Percentiles rank a stretch among this genome's conserved stretches.
Evolutionary conservation across 2,797 vertebrate species (phyloP).

Genomic region (Anguilla anguilla): DNA sequence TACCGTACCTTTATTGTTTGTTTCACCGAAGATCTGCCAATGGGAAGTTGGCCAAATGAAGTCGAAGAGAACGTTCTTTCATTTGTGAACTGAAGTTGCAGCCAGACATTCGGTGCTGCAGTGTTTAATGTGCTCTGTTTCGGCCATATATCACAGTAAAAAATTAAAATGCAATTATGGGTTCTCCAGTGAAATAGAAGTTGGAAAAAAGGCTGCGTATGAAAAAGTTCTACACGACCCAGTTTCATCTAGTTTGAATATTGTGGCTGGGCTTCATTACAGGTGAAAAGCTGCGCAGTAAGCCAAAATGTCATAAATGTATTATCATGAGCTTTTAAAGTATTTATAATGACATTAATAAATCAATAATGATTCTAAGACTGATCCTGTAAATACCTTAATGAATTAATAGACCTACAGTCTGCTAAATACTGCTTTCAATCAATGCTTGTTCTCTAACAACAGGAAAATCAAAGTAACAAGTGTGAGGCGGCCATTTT

Average conservation of each 20-base stretch:
- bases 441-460: too few relatives aligned
- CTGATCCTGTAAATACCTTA: too few relatives aligned
- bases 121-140: neutral
- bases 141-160: neutral
- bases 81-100: neutral
- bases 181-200: constrained; percentile 3
- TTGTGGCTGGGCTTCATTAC: neutral
- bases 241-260: too few relatives aligned
- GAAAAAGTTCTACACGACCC: too few relatives aligned
- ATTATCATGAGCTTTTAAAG: neutral
- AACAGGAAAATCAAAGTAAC: too few relatives aligned
- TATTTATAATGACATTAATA: neutral
- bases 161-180: neutral
- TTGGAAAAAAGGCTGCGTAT: neutral
- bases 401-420: too few relatives aligned
- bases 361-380: too few relatives aligned
- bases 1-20: neutral
- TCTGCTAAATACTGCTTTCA: too few relatives aligned
- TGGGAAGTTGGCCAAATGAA: neutral
- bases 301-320: neutral
- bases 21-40: neutral
- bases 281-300: too few relatives aligned
- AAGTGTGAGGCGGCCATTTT: too few relatives aligned
- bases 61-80: neutral
- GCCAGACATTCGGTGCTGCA: neutral